These are phyloP conservation scores for Nematostella vectensis DNA, from an alignment of 92 coral and sea anemone genomes.

Conservation along the genomic window DNA sequence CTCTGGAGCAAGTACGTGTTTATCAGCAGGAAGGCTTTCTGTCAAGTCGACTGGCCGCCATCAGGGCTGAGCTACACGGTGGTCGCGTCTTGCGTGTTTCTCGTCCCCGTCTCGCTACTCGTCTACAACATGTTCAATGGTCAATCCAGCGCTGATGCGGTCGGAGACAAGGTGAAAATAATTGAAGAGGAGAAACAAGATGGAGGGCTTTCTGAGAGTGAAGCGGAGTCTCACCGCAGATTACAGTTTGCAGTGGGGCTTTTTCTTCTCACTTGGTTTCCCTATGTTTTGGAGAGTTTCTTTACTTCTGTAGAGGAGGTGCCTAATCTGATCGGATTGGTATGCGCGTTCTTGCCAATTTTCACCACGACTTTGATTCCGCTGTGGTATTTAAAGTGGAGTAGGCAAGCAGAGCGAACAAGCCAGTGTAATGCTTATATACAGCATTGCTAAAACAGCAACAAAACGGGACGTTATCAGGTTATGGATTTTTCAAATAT, in stretches of 20 bases:
- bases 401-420: slow-evolving; percentile 37
- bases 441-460: slow-evolving; percentile 18
- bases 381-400: slow-evolving; percentile 74
- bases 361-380: slow-evolving; percentile 90
- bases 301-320: slow-evolving; percentile 57
- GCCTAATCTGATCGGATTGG: slow-evolving; percentile 79
- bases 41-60: slow-evolving; percentile 93
- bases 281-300: slow-evolving; percentile 89
- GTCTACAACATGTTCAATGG: slow-evolving; percentile 66
- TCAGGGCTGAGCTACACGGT: slow-evolving; percentile 72
- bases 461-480: no score
- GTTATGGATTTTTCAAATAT: no score
- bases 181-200: slow-evolving; percentile 27
- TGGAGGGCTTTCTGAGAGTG: slow-evolving; percentile 4
- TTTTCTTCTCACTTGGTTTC: slow-evolving; percentile 85
- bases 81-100: slow-evolving; percentile 60
- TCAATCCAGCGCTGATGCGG: slow-evolving; percentile 21
- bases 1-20: slow-evolving; percentile 97
- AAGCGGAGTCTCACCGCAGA: slow-evolving; percentile 52
- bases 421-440: slow-evolving; percentile 3
- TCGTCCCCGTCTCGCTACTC: slow-evolving; percentile 70
- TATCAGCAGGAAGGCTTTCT: slow-evolving; percentile 94
- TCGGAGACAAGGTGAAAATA: slow-evolving; percentile 11
- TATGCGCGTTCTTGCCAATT: slow-evolving; percentile 86
- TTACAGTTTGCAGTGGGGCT: slow-evolving; percentile 77